Conservation (phyloP, 2,888 invertebrate species). For the Odontothrips loti region DNA sequence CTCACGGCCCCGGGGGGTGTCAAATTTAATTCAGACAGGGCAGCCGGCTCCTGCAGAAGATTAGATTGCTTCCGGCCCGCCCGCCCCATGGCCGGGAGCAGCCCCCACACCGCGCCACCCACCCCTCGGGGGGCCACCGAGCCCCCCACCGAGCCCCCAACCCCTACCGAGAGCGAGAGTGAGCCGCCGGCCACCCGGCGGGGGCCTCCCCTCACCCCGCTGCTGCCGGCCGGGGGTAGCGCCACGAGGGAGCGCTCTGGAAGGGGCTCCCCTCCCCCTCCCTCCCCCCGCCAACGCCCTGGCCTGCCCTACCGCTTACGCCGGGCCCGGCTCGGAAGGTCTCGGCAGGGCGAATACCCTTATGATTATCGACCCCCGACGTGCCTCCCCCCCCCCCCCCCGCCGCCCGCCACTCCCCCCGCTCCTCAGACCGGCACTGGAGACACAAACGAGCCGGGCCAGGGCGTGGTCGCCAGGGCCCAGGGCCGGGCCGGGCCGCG, state of each 20-base stretch:
- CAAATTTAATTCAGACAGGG: too few species aligned
- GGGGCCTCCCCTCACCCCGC: not conserved
- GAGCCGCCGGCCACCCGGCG: not conserved
- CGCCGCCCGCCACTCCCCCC: not conserved
- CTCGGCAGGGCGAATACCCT: constrained; percentile 11
- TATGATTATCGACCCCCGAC: constrained; percentile 9
- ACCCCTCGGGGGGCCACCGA: too few species aligned
- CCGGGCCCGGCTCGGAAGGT: not conserved
- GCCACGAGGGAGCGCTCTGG: not conserved
- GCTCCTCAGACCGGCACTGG: not conserved
- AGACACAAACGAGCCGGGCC: not conserved
- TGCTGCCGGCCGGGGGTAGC: not conserved
- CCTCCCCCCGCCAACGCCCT: not conserved
- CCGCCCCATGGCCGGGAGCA: too few species aligned
- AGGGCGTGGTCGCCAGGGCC: not conserved
- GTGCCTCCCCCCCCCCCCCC: not conserved
- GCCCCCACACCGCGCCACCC: too few species aligned
- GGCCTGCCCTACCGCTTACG: not conserved
- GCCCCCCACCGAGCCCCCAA: not conserved
- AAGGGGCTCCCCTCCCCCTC: too few species aligned
- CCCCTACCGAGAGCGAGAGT: not conserved
- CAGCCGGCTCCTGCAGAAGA: too few species aligned
- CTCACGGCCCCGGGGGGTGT: too few species aligned
- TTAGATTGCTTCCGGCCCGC: too few species aligned
- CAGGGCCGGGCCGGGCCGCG: not conserved